Conservation (phyloP, 2,888 invertebrate species). For the Elaeidobius kamerunicus region DNA sequence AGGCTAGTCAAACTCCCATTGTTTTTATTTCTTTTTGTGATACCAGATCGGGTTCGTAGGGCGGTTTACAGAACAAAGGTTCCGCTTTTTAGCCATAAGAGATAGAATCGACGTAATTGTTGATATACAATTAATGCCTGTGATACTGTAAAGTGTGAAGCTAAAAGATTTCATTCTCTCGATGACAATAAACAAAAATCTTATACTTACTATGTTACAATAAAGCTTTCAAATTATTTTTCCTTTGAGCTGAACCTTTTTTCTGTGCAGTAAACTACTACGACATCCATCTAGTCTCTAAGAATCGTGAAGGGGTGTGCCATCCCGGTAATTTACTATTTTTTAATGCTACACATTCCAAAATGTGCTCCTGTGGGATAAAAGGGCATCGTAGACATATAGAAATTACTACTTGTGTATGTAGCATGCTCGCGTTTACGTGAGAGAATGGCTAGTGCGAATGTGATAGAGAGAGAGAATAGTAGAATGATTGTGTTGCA, state of each 20-base stretch:
- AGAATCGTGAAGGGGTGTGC: conserved; percentile 27
- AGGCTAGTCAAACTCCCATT: conserved; percentile 1
- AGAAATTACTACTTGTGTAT: conserved; percentile 14
- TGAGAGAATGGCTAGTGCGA: conserved; percentile 5
- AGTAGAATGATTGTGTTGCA: conserved; percentile 6
- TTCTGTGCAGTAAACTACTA: no score
- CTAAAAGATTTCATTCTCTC: no score
- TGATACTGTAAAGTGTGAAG: no score
- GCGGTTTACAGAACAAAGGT: conserved; percentile 1
- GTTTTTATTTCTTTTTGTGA: conserved; percentile 14
- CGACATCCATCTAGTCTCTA: conserved; percentile 13
- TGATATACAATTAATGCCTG: conserved; percentile 5
- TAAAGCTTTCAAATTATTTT: no score
- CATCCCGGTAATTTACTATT: conserved; percentile 38
- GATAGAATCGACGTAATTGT: neutral
- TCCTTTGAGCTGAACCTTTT: no score
- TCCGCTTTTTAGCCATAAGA: neutral
- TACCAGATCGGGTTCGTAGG: conserved; percentile 7
- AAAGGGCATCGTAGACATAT: conserved; percentile 50
- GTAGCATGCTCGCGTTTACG: conserved; percentile 17
- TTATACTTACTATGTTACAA: no score
- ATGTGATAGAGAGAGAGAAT: conserved; percentile 7
- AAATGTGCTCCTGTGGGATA: conserved; percentile 52
- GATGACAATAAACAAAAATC: no score
- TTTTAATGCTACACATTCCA: conserved; percentile 49